These are phyloP conservation scores for Ophraella communa DNA, from an alignment of 2,888 invertebrate genomes.

Conservation along the genomic window DNA sequence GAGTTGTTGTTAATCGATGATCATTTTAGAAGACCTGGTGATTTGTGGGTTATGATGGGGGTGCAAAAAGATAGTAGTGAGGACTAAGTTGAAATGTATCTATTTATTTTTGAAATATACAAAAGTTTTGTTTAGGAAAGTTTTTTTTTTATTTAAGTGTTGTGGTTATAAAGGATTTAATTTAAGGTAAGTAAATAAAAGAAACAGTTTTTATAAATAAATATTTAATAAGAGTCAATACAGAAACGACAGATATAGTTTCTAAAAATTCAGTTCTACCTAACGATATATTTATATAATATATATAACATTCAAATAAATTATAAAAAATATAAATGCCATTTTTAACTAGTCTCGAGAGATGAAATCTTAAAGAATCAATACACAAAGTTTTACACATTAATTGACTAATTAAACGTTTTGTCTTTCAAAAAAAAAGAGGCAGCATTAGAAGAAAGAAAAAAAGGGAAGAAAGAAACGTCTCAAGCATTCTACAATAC, in stretches of 20 bases:
- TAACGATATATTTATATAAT: neutral
- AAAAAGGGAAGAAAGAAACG: too few species aligned
- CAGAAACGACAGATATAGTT: conserved; percentile 9
- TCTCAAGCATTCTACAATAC: too few species aligned
- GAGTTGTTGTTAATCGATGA: conserved; percentile 50
- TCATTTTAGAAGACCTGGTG: conserved; percentile 54
- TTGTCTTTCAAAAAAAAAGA: too few species aligned
- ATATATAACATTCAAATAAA: conserved; percentile 13
- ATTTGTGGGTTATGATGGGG: conserved; percentile 56
- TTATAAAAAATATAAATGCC: conserved; percentile 18
- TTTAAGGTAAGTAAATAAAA: too few species aligned
- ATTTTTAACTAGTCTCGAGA: too few species aligned
- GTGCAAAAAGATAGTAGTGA: conserved; percentile 46
- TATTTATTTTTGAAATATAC: neutral
- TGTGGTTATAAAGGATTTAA: too few species aligned
- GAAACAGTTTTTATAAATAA: conserved; percentile 6
- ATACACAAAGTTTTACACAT: too few species aligned
- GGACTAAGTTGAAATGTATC: neutral
- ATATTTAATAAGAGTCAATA: conserved; percentile 12
- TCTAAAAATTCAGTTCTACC: conserved; percentile 11
- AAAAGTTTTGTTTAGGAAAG: neutral
- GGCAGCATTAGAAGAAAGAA: too few species aligned
- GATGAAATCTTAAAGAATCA: too few species aligned
- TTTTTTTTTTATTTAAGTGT: neutral
- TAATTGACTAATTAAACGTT: too few species aligned